Conservation (phyloP, 2,113 vertebrate genomes). For the Pluvialis apricaria region DNA sequence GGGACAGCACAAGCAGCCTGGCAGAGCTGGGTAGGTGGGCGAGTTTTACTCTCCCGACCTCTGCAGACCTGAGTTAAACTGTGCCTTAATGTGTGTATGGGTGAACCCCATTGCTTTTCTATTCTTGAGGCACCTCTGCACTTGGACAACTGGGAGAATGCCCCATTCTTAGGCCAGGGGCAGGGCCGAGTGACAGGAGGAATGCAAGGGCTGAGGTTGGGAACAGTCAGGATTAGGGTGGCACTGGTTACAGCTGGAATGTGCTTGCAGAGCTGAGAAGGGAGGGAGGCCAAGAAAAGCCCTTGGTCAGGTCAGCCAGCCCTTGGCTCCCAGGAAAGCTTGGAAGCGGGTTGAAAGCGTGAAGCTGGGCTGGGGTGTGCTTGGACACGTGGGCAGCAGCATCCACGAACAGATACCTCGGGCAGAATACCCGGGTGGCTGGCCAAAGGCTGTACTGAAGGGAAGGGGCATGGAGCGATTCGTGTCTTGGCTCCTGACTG, state of each 20-base stretch:
- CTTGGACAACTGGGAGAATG: neutral
- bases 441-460: neutral
- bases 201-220: neutral
- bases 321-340: neutral
- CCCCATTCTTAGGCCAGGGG: neutral
- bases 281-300: neutral
- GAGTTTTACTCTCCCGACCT: neutral
- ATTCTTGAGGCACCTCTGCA: neutral
- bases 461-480: neutral
- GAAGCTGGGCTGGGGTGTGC: neutral
- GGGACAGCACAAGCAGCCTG: neutral
- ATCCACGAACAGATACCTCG: neutral
- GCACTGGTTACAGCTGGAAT: neutral
- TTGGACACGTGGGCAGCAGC: neutral
- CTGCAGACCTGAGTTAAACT: neutral
- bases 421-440: fast-evolving
- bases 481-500: neutral
- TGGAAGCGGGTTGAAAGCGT: neutral
- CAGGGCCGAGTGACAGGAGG: neutral
- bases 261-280: neutral
- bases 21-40: neutral
- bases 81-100: neutral
- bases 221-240: neutral
- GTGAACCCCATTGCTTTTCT: neutral
- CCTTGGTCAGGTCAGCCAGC: neutral